Evolutionary conservation across 37 sponge, comb jelly and placozoan genomes (phyloP), one percentile per base, ranked within the genome.

Genomic region (Diacarnus erythraeanus): DNA sequence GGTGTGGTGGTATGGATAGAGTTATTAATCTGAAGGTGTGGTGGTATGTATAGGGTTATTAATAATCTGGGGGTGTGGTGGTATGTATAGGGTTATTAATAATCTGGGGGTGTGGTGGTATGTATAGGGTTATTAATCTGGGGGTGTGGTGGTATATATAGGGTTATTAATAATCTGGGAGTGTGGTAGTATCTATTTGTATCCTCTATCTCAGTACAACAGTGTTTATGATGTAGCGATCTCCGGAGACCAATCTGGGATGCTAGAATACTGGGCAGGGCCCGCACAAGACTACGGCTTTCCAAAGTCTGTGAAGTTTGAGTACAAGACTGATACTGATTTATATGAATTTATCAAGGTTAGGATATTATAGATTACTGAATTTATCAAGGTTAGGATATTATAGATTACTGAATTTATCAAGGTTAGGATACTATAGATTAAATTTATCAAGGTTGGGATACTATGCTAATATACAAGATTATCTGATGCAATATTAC

Each of bases 231-330:
- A 94, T 79, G 84, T 88, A 6, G 91, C 90, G 10, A 69, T 97
- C n/a, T 92, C 94, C 47, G 93, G 80, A 10, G 98, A 97, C 66
- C 64, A 81, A 26, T 81, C 74, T 0, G 95, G 94, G 6, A 97
- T 97, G 91, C 34, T 97, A 26, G 98, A 97, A 74, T 97, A 97
- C 76, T 97, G 98, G 98, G 41, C 80, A 42, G 94, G 97, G 10
- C 74, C 91, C 20, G 27, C 91, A 10, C n/a, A 65, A 0, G 56
- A 67, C 29, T 95, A 86, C 61, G 26, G 38, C 72, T 92, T 95
- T 72, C 94, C 96, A 5, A 77, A 77, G 38, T 68, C 58, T 27
- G 81, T 93, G 41, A 70, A 84, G 34, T 97, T 97, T 59, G 78
- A 92, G 37, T 91, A 83, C 79, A 97, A 97, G 80, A 89, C 86